Evolutionary conservation across 2,797 vertebrate species (phyloP).

Genomic region (Pterois miles): DNA sequence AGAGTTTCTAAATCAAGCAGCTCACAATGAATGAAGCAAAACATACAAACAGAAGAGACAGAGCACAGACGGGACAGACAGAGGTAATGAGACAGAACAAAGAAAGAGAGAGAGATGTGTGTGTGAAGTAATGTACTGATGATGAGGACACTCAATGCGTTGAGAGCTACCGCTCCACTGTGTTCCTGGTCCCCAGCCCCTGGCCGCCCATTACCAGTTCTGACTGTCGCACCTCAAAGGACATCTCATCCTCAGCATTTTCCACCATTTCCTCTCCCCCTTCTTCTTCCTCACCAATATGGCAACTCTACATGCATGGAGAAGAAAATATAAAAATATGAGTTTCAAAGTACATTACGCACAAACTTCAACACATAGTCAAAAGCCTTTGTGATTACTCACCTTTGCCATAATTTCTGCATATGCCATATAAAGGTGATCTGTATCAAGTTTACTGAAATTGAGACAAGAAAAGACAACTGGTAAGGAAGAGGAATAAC

Average conservation of each 20-base stretch:
- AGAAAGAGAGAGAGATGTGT: conserved; percentile 51
- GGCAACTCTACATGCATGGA: conserved; percentile 87
- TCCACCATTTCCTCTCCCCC: conserved; percentile 82
- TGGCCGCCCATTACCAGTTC: conserved; percentile 87
- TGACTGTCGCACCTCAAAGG: conserved; percentile 92
- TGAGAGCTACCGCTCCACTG: conserved; percentile 84
- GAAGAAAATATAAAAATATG: background rate
- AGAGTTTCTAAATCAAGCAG: conserved; percentile 47
- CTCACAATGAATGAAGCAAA: conserved; percentile 47
- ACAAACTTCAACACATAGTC: background rate
- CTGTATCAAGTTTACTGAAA: conserved; percentile 92
- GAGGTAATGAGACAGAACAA: conserved; percentile 21
- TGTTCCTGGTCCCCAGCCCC: conserved; percentile 86
- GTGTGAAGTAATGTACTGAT: conserved; percentile 67
- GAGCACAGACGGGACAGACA: conserved; percentile 30
- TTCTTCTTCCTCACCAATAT: conserved; percentile 89
- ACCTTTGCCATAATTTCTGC: conserved; percentile 99
- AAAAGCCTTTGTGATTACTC: conserved; percentile 33
- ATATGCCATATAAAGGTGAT: conserved; percentile 95
- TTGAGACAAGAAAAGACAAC: conserved; percentile 12
- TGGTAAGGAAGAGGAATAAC: background rate
- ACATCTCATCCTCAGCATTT: conserved; percentile 85
- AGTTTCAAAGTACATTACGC: background rate
- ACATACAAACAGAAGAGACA: conserved; percentile 44
- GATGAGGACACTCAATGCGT: conserved; percentile 82